Base-by-base conservation (phyloP, 2,888 invertebrate species). In the Trachelus troglodyta region DNA sequence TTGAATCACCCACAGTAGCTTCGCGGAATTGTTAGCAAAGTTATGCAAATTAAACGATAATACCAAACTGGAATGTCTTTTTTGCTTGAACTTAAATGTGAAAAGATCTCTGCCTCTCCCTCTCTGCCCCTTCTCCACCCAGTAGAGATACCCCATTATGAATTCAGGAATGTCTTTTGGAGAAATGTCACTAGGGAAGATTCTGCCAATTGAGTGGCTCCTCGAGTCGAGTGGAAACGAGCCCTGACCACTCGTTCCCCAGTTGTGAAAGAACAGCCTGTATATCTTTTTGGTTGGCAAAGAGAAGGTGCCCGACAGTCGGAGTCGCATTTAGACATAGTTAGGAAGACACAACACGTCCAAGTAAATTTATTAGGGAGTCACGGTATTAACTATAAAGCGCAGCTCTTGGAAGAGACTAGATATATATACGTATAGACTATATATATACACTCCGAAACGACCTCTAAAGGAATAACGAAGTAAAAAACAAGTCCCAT, bases 401-500 rank as follows among this genome's bases (percentile, higher is more conserved):
- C 74, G 76, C 79, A 73, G 40, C 77, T 73, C 71, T 76, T 75
- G 74, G 35, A 69, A 40, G 69, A 73, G 73, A 77, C 76, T 68
- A 56, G 9, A 23, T 23, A 34, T 69, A 76, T 15, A 69, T 30
- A 76, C 34, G 75, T 34, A 34, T 34, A 34, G 34, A 9, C 34
- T 9, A 76, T 15, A 69, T 69, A 75, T 15, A 76, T 34, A 76
- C 4, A 23, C 56, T 23, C 56, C 23, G 35, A 79, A 34, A 76
- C 68, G 2, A 75, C 74, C 69, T 69, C 75, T 68, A 81, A 82
- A 82, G 73, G 81, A 82, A 82, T 75, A 83, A 83, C 79, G 79
- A 81, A 76, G 78, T 76, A 84, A 84, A 83, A 83, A 86, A 87
- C 79, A 78, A 81, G 79, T 83, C 80, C 80, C 82, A 80, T 83